phyloP scores from a whole-genome alignment of 1,140 invertebrate species.

The Drosophila takahashii region DNA sequence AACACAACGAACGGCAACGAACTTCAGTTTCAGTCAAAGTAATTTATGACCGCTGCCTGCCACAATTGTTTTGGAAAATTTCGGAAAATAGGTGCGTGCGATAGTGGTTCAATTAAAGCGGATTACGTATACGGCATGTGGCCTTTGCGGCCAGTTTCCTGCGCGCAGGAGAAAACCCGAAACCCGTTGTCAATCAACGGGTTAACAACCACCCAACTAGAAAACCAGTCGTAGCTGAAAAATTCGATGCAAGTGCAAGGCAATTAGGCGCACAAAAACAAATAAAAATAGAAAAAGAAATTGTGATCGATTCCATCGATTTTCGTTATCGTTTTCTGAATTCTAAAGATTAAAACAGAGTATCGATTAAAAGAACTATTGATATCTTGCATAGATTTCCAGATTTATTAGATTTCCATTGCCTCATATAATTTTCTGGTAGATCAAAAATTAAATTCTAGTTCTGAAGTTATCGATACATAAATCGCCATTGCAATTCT shows the following conservation, averaged over 20 bases:
- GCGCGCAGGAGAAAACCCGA: conserved; percentile 28
- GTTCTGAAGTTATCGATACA: not conserved
- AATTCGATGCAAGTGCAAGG: conserved; percentile 73
- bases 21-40: conserved; percentile 71
- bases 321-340: not conserved
- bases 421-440: not conserved
- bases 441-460: not conserved
- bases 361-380: no score
- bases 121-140: conserved; percentile 73
- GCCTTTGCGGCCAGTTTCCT: conserved; percentile 46
- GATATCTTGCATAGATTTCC: no score
- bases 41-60: conserved; percentile 52
- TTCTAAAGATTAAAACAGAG: not conserved
- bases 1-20: conserved; percentile 80
- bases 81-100: conserved; percentile 50
- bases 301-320: not conserved
- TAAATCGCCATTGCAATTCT: not conserved
- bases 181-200: conserved; percentile 66
- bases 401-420: no score
- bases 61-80: conserved; percentile 49
- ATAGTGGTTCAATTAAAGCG: conserved; percentile 74
- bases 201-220: conserved; percentile 47
- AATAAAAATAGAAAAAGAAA: not conserved
- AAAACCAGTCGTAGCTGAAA: conserved; percentile 53
- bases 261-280: conserved; percentile 22